These are phyloP conservation scores for Bombus haemorrhoidalis DNA, from an alignment of 1,140 invertebrate genomes.

Conservation along the genomic window DNA sequence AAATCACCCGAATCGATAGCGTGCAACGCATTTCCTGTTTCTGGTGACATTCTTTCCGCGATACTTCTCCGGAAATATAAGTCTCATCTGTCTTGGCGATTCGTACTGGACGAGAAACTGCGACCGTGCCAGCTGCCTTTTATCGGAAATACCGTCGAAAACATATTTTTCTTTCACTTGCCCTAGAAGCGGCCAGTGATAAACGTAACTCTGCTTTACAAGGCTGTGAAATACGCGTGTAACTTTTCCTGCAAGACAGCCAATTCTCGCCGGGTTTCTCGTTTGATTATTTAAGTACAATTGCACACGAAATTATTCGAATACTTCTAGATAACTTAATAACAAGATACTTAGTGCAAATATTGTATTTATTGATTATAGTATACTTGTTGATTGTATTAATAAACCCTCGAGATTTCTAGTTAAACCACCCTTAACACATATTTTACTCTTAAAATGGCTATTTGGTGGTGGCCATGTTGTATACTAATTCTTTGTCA, in stretches of 20 bases:
- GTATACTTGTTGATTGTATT: too few relatives aligned
- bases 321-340: background rate
- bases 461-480: too few relatives aligned
- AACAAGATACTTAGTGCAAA: too few relatives aligned
- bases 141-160: slow-evolving; percentile 59
- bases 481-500: too few relatives aligned
- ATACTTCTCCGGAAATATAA: slow-evolving; percentile 22
- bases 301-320: background rate
- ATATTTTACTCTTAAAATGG: too few relatives aligned
- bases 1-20: background rate
- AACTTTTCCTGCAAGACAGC: background rate
- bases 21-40: background rate
- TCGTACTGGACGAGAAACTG: background rate
- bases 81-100: slow-evolving; percentile 42
- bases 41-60: background rate
- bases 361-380: too few relatives aligned
- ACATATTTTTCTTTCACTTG: slow-evolving; percentile 59
- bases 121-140: slow-evolving; percentile 39
- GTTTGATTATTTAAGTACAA: background rate
- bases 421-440: too few relatives aligned
- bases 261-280: background rate
- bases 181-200: background rate
- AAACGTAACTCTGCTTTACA: slow-evolving; percentile 6
- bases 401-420: too few relatives aligned
- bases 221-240: background rate